A percentile compares a stretch with the other conserved stretches of the same genome.
Conservation (phyloP, 2,113 vertebrate species). For the Parotia lawesii region DNA sequence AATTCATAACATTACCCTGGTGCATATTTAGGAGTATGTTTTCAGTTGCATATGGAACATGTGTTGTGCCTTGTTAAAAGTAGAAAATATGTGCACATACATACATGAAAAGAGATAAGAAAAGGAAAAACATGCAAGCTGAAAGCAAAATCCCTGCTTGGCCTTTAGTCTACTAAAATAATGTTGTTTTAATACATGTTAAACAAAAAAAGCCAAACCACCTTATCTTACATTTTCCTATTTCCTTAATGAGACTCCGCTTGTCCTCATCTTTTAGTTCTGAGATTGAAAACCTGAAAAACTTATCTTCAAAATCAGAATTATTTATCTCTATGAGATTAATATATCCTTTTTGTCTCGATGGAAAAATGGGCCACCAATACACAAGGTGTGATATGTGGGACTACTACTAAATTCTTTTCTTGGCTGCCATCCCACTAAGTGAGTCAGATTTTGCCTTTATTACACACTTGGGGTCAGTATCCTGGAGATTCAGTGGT, state of each 20-base stretch:
- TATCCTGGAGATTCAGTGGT: conserved; percentile 9
- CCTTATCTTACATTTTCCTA: background rate
- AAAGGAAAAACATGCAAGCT: background rate
- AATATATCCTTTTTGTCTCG: background rate
- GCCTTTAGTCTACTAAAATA: background rate
- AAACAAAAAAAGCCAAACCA: background rate
- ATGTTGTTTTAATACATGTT: background rate
- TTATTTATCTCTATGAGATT: background rate
- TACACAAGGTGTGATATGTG: background rate
- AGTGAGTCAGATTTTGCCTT: conserved; percentile 12
- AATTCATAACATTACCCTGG: background rate
- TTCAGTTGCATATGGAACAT: background rate
- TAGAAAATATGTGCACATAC: background rate
- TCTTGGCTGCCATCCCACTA: background rate
- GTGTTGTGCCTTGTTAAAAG: background rate
- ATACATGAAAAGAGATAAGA: background rate
- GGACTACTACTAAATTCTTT: background rate
- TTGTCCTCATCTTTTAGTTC: background rate
- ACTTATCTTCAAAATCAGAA: background rate
- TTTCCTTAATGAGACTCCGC: background rate
- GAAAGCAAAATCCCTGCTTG: background rate
- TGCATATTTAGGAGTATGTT: background rate
- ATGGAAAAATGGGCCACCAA: background rate
- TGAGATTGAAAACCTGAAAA: background rate
- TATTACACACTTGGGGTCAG: background rate